Evolutionary conservation across 1,140 invertebrate genomes (phyloP), one percentile per base, ranked within the genome.

Genomic region (Spodoptera litura): DNA sequence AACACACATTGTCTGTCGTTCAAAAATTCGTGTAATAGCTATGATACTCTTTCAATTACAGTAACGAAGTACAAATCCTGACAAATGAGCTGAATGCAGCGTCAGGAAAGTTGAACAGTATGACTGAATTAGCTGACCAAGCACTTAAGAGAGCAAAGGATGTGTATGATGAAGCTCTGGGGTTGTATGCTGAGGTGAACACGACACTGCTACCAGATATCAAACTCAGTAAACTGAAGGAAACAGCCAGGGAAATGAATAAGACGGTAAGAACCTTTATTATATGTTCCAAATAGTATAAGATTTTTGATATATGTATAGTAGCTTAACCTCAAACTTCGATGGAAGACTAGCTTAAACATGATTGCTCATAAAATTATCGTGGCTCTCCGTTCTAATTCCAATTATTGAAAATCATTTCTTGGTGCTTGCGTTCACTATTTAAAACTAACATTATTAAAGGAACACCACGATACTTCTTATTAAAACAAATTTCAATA

Each of bases 151-250:
- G 96, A 88, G 97, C 98, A 0, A 95, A 95, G 35, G 95, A 96
- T 56, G 97, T 97, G 0, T 97, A 98, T 80, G 96, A 98, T 4
- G 97, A 98, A 79, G 98, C 98, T 0, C 89, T 99, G 38, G 95
- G 96, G 59, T 94, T 99, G 1, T 96, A 97, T 52, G 96, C 96
- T 4, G 96, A 98, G 83, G 97, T 98, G 0, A 96, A 96, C 38
- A 96, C 96, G 52, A 95, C 98, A 3, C 95, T 96, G 11, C 91
- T 98, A 3, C 98, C 98, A 0, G 92, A 95, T 5, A 95, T 98
- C 5, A 96, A 99, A 87, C 94, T 97, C 2, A 92, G 94, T 0
- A 94, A 96, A 79, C 94, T 99, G 53, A 97, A 96, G 80, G 94
- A 95, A 25, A 95, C 97, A 71, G 96, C 97, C 0, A 93, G 95